phyloP scores from a whole-genome alignment of 2,113 vertebrate species.

The Lophochroa leadbeateri region DNA sequence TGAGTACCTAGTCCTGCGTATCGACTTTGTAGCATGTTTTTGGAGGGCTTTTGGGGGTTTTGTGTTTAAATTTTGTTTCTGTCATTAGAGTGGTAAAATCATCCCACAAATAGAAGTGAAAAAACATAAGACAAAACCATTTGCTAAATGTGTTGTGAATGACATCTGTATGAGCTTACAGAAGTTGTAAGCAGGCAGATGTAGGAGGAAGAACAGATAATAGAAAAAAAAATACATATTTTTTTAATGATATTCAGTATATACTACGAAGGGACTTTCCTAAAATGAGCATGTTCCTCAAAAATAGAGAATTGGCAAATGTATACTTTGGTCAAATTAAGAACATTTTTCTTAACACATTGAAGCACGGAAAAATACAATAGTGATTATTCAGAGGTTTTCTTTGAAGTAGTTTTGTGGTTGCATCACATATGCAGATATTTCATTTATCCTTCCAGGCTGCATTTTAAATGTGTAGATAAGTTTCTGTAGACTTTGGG shows the following conservation, averaged over 20 bases:
- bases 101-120: neutral
- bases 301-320: neutral
- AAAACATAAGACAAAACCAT: neutral
- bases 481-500: neutral
- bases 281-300: neutral
- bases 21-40: neutral
- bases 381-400: neutral
- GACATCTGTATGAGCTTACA: neutral
- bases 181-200: neutral
- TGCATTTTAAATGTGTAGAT: neutral
- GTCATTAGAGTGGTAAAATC: neutral
- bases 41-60: neutral
- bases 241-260: neutral
- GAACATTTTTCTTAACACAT: neutral
- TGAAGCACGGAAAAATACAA: neutral
- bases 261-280: neutral
- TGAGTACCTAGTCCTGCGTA: slow-evolving; percentile 61
- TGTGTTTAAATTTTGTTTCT: neutral
- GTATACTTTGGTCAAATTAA: neutral
- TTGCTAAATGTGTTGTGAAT: neutral
- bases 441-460: neutral
- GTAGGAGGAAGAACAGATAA: neutral
- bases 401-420: neutral
- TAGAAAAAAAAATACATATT: neutral
- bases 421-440: neutral